These are phyloP conservation scores for Poicephalus gulielmi DNA, from an alignment of 2,113 vertebrate genomes.

Conservation along the genomic window DNA sequence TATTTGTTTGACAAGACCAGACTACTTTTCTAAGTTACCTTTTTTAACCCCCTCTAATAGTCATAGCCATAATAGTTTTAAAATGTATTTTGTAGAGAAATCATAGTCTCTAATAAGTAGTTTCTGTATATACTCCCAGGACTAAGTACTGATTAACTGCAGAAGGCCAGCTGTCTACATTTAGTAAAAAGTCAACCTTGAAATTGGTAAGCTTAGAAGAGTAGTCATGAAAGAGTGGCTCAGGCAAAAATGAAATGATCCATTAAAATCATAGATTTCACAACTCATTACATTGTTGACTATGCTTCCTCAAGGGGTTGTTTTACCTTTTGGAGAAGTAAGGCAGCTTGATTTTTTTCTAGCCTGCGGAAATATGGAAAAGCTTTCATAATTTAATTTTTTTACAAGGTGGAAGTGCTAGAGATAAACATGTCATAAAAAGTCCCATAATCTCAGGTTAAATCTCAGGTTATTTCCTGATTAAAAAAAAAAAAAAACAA, in stretches of 20 bases:
- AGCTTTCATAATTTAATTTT: not conserved
- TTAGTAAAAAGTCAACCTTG: not conserved
- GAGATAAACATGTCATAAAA: not conserved
- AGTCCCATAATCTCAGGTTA: not conserved
- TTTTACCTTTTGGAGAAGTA: not conserved
- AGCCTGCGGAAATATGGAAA: not conserved
- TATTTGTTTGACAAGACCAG: not conserved
- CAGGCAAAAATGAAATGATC: not conserved
- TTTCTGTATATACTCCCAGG: not conserved
- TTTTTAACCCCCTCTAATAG: not conserved
- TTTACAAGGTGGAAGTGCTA: not conserved
- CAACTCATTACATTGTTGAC: conserved; percentile 25
- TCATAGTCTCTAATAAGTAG: not conserved
- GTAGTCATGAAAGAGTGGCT: not conserved
- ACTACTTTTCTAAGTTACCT: not conserved
- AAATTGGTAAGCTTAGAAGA: conserved; percentile 1
- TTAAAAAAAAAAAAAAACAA: not conserved
- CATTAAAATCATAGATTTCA: conserved; percentile 8
- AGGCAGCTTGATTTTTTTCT: not conserved
- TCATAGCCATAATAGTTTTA: not conserved
- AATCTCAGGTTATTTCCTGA: not conserved
- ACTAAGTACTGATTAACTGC: not conserved
- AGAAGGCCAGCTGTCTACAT: not conserved
- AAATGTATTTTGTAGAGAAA: not conserved
- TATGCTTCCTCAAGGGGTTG: conserved; percentile 1